Conservation (phyloP, 64 coral and sea anemone genomes). For the Stylophora pistillata region DNA sequence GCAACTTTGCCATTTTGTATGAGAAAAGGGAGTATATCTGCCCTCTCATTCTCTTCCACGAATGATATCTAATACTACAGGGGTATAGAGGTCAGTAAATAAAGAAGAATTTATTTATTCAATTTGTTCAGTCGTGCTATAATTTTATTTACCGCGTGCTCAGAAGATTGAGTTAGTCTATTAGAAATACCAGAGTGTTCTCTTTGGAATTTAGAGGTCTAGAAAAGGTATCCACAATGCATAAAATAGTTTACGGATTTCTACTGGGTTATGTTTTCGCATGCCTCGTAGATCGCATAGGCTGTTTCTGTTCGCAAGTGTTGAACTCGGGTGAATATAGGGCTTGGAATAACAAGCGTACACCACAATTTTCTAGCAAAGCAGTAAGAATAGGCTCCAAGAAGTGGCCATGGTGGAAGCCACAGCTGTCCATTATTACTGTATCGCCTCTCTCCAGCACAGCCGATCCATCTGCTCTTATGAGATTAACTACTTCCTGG, state of each 20-base stretch:
- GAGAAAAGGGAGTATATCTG: neutral
- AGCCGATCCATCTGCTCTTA: too few relatives aligned
- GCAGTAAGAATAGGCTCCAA: neutral
- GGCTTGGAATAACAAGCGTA: conserved; percentile 53
- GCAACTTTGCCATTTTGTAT: neutral
- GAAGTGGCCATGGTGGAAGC: neutral
- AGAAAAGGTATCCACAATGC: too few relatives aligned
- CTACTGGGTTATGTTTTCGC: neutral
- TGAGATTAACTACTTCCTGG: too few relatives aligned
- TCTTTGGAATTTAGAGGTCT: too few relatives aligned
- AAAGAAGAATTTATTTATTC: neutral
- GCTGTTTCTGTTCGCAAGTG: conserved; percentile 35
- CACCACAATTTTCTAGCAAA: conserved; percentile 56
- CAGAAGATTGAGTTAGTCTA: neutral
- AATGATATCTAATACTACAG: neutral
- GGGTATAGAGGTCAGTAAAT: neutral
- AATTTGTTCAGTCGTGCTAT: neutral
- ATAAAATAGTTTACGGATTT: too few relatives aligned
- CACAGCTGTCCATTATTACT: too few relatives aligned
- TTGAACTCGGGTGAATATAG: conserved; percentile 56
- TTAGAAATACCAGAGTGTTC: neutral
- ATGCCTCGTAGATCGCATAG: neutral
- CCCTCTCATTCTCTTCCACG: neutral
- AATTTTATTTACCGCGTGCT: neutral
- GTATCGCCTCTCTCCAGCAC: too few relatives aligned